Conservation (phyloP, 2,888 invertebrate genomes). For the Apamea crenata region DNA sequence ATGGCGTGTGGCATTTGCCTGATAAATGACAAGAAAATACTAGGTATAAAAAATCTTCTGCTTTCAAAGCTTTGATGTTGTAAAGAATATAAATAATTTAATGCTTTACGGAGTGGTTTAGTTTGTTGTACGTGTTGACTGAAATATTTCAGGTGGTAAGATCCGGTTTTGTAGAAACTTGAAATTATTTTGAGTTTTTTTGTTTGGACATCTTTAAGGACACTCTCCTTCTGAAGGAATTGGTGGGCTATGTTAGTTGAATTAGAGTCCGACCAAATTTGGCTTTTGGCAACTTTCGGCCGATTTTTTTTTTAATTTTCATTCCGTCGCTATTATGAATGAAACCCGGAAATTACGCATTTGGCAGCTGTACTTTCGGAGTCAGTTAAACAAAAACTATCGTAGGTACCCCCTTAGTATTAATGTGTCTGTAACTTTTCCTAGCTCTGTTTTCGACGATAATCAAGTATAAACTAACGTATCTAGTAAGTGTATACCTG, state of each 20-base stretch:
- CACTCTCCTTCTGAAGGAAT: not conserved
- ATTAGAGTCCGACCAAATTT: too few relatives aligned
- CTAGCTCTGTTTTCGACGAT: not conserved
- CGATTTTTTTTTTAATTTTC: too few relatives aligned
- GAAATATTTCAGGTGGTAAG: slow-evolving; percentile 10
- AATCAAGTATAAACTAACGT: not conserved
- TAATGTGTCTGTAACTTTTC: not conserved
- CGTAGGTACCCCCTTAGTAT: not conserved
- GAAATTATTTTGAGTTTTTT: not conserved
- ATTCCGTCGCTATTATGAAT: not conserved
- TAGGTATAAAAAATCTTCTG: slow-evolving; percentile 27
- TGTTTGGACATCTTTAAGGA: not conserved
- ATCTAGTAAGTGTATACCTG: not conserved
- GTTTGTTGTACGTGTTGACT: slow-evolving; percentile 1
- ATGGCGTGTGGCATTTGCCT: slow-evolving; percentile 56
- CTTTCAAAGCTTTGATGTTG: slow-evolving; percentile 58
- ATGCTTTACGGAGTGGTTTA: slow-evolving; percentile 7
- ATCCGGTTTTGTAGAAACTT: too few relatives aligned
- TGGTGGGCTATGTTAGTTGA: not conserved
- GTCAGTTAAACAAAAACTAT: not conserved
- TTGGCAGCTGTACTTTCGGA: not conserved
- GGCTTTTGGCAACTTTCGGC: not conserved
- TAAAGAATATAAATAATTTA: slow-evolving; percentile 39
- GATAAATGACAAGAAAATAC: slow-evolving; percentile 56
- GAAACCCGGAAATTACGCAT: too few relatives aligned